A percentile compares a stretch with the other conserved stretches of the same genome.
Conservation (phyloP, 2,888 invertebrate genomes). For the Athalia cordata region DNA sequence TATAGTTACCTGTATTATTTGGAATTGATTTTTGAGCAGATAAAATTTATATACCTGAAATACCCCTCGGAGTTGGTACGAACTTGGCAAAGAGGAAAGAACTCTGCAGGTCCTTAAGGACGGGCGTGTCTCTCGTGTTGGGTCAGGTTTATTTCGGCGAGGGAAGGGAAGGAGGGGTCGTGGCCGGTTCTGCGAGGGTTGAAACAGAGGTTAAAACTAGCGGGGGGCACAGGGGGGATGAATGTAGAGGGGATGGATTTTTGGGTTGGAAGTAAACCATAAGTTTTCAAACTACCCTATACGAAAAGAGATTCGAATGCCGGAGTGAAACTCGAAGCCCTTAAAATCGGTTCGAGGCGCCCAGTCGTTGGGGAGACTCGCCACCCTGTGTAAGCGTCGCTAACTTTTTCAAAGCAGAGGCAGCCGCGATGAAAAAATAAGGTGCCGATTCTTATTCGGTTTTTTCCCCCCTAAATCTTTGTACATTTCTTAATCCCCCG, state of each 20-base stretch:
- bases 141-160: neutral
- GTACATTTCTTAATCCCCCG: too few relatives aligned
- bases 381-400: conserved; percentile 31
- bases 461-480: neutral
- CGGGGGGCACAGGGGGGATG: neutral
- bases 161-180: conserved; percentile 20
- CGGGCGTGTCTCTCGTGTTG: conserved; percentile 28
- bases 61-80: neutral
- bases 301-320: conserved; percentile 40
- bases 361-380: conserved; percentile 43
- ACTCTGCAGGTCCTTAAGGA: neutral
- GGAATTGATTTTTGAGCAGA: conserved; percentile 35
- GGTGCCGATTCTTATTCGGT: neutral
- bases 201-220: conserved; percentile 29
- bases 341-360: conserved; percentile 36
- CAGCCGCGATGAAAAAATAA: conserved; percentile 8
- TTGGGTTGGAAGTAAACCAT: conserved; percentile 36
- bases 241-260: conserved; percentile 9
- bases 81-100: conserved; percentile 33
- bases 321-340: conserved; percentile 40
- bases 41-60: conserved; percentile 43
- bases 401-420: conserved; percentile 16
- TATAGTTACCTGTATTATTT: neutral
- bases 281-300: conserved; percentile 33
- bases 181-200: conserved; percentile 42